phyloP scores from a whole-genome alignment of 2,797 vertebrate genomes.

The Typhlichthys subterraneus region DNA sequence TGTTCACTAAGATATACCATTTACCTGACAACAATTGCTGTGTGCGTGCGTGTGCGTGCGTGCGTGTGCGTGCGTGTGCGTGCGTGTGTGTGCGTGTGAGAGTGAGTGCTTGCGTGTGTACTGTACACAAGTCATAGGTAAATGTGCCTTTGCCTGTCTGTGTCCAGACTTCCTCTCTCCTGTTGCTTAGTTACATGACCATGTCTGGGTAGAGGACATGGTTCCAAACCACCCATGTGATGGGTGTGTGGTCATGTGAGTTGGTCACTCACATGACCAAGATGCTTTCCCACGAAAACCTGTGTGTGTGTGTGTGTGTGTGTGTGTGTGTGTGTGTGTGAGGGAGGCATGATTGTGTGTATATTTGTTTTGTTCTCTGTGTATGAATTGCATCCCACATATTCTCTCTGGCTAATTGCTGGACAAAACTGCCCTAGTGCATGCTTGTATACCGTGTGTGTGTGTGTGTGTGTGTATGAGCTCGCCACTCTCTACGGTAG shows the following conservation, averaged over 20 bases:
- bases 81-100: slow-evolving; percentile 13
- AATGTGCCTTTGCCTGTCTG: slow-evolving; percentile 51
- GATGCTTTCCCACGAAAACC: slow-evolving; percentile 36
- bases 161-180: slow-evolving; percentile 69
- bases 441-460: slow-evolving; percentile 65
- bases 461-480: slow-evolving; percentile 28
- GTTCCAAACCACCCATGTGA: slow-evolving; percentile 62
- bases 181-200: slow-evolving; percentile 62
- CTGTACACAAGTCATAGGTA: slow-evolving; percentile 47
- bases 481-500: slow-evolving; percentile 70
- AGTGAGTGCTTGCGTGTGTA: neutral
- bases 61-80: slow-evolving; percentile 16
- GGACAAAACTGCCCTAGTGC: slow-evolving; percentile 58
- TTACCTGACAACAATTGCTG: slow-evolving; percentile 16
- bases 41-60: slow-evolving; percentile 12
- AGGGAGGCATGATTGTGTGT: slow-evolving; percentile 5
- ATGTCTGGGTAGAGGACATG: slow-evolving; percentile 68
- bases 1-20: slow-evolving; percentile 8
- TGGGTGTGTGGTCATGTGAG: no score
- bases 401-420: slow-evolving; percentile 59
- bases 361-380: slow-evolving; percentile 41
- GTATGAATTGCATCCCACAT: slow-evolving; percentile 43
- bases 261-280: slow-evolving; percentile 72
- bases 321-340: neutral
- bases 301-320: slow-evolving; percentile 16